Base-by-base conservation (phyloP, 2,113 vertebrate genomes). In the Salvator merianae region DNA sequence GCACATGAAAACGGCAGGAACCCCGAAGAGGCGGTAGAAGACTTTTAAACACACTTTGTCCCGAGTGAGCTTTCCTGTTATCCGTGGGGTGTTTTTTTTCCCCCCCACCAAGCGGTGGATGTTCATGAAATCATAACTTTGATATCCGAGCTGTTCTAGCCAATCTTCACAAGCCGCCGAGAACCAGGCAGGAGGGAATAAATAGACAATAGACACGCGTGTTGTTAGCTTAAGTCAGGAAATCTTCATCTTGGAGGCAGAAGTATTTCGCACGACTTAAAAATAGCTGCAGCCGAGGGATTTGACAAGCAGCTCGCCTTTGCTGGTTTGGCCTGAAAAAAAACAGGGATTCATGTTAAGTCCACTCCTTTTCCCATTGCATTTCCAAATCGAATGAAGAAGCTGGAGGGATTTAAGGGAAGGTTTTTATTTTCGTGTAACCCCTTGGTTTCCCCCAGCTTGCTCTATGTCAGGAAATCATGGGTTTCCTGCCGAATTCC, bases 401-500 rank as follows among this genome's bases (percentile, higher is more conserved):
- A 94, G 94, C 5, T 90, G 93, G 91, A 94, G 92, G 89, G 79
- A 93, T 95, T 92, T 93, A 91, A 93, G 94, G 95, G 95, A 83
- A 30, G 38, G 30, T 34, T 53, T 59, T 20, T 22, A 38, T n/a
- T 28, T n/a, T 8, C 34, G 50, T 3, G 76, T 55, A 79, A 50
- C 9, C 76, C 55, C 53, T 79, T 79, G 63, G 79, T 94, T 95
- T 95, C 94, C 95, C 95, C 88, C 91, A 91, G 94, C 94, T 94
- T 92, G 94, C 95, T 86, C 92, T 94, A 94, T 93, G 94, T 95
- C 96, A 96, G 97, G 96, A 97, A 97, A 96, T 97, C 96, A 96
- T 96, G 96, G 94, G 95, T 96, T 97, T 97, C 96, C 97, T 97
- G 96, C 95, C 92, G 94, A 96, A 96, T 96, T 96, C 96, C 96